Conservation (phyloP, 2,797 vertebrate species). For the Gymnocypris eckloni region DNA sequence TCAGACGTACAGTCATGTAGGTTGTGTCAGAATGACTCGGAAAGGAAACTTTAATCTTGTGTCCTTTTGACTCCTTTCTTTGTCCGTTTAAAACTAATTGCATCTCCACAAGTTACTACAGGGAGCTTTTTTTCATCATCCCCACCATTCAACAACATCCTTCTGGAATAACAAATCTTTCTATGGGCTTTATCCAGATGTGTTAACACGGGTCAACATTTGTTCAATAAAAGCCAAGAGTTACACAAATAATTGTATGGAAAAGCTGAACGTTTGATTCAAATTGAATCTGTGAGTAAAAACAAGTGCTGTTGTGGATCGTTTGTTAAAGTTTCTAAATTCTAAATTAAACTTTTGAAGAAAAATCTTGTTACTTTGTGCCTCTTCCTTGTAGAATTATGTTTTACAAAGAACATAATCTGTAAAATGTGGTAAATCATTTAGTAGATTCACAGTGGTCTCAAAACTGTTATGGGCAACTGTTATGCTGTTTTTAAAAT, state of each 20-base stretch:
- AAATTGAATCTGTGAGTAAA: neutral
- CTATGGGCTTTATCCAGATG: slow-evolving; percentile 23
- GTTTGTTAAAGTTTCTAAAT: neutral
- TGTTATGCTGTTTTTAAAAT: neutral
- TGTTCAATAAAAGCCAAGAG: slow-evolving; percentile 3
- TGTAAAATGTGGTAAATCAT: neutral
- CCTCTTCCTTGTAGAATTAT: neutral
- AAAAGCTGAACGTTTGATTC: neutral
- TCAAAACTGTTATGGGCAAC: neutral
- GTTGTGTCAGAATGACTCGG: slow-evolving; percentile 13
- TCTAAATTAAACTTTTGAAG: neutral
- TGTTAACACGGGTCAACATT: slow-evolving; percentile 1
- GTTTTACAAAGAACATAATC: neutral
- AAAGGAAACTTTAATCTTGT: slow-evolving; percentile 32
- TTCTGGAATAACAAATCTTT: slow-evolving; percentile 18
- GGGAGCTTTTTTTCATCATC: neutral
- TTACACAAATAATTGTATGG: slow-evolving; percentile 6
- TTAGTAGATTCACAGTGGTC: neutral
- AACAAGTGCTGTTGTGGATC: neutral
- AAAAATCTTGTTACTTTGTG: neutral
- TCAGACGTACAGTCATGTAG: slow-evolving; percentile 9
- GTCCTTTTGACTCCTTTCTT: neutral
- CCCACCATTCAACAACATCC: neutral
- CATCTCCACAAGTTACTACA: slow-evolving; percentile 30
- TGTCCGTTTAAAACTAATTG: slow-evolving; percentile 27